phyloP scores from a whole-genome alignment of 2,888 invertebrate species.

The Drosophila multiciliata region DNA sequence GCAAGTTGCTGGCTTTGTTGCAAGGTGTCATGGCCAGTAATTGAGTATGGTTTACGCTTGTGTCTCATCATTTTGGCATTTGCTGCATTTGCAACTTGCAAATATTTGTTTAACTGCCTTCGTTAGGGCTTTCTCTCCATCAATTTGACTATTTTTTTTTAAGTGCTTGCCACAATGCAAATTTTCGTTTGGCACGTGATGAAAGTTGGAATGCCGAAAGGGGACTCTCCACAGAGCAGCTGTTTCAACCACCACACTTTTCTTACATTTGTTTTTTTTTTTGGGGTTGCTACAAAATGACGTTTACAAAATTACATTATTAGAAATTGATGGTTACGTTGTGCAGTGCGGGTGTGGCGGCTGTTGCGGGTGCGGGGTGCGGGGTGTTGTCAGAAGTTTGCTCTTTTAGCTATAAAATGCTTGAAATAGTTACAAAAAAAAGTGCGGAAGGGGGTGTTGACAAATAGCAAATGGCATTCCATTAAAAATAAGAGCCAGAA shows the following conservation, averaged over 20 bases:
- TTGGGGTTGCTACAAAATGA: conserved; percentile 64
- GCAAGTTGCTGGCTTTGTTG: conserved; percentile 49
- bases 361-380: neutral
- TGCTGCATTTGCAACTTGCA: conserved; percentile 68
- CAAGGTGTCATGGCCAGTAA: conserved; percentile 77
- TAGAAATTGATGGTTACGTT: conserved; percentile 76
- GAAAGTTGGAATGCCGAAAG: conserved; percentile 35
- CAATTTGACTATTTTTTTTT: conserved; percentile 14
- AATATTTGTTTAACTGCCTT: conserved; percentile 76
- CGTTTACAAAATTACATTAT: conserved; percentile 81
- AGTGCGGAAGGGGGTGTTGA: conserved; percentile 10
- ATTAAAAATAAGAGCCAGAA: conserved; percentile 47
- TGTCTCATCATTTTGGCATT: conserved; percentile 70
- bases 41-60: conserved; percentile 70
- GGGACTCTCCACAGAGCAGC: conserved; percentile 28
- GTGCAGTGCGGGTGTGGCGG: conserved; percentile 8
- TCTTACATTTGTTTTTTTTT: neutral
- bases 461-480: conserved; percentile 47
- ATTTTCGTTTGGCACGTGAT: conserved; percentile 68
- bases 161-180: conserved; percentile 54
- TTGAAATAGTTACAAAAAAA: conserved; percentile 28
- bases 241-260: conserved; percentile 50
- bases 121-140: conserved; percentile 47
- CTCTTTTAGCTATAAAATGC: conserved; percentile 42
- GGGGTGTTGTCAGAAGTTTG: conserved; percentile 41